Evolutionary conservation across 2,888 invertebrate genomes (phyloP).

Genomic region (Drosophila maculinotata): DNA sequence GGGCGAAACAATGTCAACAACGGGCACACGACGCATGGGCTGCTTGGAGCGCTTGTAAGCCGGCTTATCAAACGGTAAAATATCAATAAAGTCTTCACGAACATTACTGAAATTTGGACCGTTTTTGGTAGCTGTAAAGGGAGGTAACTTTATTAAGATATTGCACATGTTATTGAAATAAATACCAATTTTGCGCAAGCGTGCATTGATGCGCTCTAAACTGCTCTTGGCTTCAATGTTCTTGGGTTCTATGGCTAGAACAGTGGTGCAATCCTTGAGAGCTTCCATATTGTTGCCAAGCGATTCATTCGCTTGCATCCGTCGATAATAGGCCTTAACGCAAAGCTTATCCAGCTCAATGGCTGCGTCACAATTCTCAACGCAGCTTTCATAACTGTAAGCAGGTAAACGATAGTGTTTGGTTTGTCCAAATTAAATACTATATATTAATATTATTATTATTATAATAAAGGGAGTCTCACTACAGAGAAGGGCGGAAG

Average conservation of each 20-base stretch:
- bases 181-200: constrained; percentile 75
- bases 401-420: not conserved
- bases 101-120: constrained; percentile 77
- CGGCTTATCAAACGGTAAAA: constrained; percentile 80
- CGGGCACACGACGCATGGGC: constrained; percentile 74
- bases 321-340: constrained; percentile 93
- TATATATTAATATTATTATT: too few species aligned
- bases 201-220: constrained; percentile 81
- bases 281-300: constrained; percentile 91
- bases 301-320: constrained; percentile 91
- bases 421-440: rapidly evolving
- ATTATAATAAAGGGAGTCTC: too few species aligned
- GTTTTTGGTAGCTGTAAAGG: constrained; percentile 48
- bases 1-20: constrained; percentile 81
- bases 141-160: not conserved
- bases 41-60: constrained; percentile 82
- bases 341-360: constrained; percentile 91
- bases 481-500: too few species aligned
- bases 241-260: constrained; percentile 91
- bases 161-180: not conserved
- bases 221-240: constrained; percentile 89
- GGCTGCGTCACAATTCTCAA: constrained; percentile 92
- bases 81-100: constrained; percentile 72
- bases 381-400: constrained; percentile 76
- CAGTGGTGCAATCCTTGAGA: constrained; percentile 89